Base-by-base conservation (phyloP, 2,888 invertebrate genomes). In the Protonemura montana region DNA sequence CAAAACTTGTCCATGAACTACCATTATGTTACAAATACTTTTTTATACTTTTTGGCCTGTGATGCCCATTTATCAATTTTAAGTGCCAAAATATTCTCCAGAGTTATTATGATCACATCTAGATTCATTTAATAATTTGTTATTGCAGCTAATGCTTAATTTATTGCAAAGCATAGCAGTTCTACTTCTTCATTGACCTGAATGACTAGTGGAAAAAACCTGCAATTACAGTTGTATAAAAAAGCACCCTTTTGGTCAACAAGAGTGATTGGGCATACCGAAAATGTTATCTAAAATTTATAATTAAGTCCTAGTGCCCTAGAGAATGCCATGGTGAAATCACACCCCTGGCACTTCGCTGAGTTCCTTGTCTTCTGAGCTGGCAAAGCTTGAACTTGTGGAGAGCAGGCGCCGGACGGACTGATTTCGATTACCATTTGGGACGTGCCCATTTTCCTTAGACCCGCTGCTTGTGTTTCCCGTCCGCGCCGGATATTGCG, bases 401-500 rank as follows among this genome's bases (percentile, higher is more conserved):
- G 89, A 88, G 21, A 89, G 86, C 16, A 89, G 87, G 29, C 88
- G 78, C 16, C 88, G 86, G 5, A 88, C 87, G 42, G 89, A 89
- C 7, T 87, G 87, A 81, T 88, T 87, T n/a, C 87, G 87, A 85
- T 87, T 86, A 28, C 82, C 87, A 78, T 85, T 86, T 16, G 85
- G 78, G 26, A 87, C 82, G 82, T 87, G 87, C 10, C 87, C 86
- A 30, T 88, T 87, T 76, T 88, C 88, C 27, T 85, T 59, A 29
- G 82, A n/a, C n/a, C 76, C 82, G 78, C 78, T 86, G 76, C 10
- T 35, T 30, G 30, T 42, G 29, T 76, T 84, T 0, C 21, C 27
- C 13, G 84, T 3, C 16, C 84, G 26, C 27, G 10, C 59, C 21
- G 59, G 76, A 29, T 26, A 76, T 28, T 76, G 76, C 2, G 59